These are phyloP conservation scores for Poeciliopsis turrubarensis DNA, from an alignment of 2,113 vertebrate genomes.

Conservation along the genomic window DNA sequence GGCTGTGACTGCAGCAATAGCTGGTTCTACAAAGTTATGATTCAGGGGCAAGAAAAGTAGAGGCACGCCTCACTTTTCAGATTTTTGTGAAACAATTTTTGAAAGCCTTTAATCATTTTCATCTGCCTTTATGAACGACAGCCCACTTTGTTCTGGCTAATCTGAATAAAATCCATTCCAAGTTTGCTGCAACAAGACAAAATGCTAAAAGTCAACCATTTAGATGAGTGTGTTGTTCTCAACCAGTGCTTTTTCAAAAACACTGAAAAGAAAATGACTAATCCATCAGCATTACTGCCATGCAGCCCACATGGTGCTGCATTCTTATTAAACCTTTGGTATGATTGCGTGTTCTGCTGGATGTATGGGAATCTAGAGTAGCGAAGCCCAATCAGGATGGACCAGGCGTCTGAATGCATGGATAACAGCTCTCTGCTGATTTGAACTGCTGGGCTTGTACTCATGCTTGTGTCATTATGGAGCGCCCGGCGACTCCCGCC, in stretches of 20 bases:
- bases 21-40: neutral
- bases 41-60: neutral
- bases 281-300: conserved; percentile 30
- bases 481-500: conserved; percentile 5
- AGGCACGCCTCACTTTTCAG: neutral
- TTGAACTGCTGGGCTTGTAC: neutral
- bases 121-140: too few species aligned
- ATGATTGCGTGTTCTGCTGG: conserved; percentile 1
- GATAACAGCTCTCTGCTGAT: neutral
- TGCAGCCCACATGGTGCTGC: conserved; percentile 9
- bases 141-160: neutral
- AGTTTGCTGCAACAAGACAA: neutral
- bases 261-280: conserved; percentile 47
- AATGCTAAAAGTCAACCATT: neutral
- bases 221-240: conserved; percentile 19
- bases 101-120: too few species aligned
- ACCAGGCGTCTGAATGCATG: conserved; percentile 29
- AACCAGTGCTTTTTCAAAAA: conserved; percentile 56
- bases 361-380: conserved; percentile 3
- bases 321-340: neutral
- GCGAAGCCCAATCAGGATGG: conserved; percentile 8
- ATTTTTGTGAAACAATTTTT: neutral
- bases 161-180: neutral
- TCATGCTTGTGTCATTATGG: conserved; percentile 10
- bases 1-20: too few species aligned